Percentiles rank a stretch among this genome's conserved stretches.
phyloP scores from a whole-genome alignment of 2,888 invertebrate species.

The Agrilus biguttatus region DNA sequence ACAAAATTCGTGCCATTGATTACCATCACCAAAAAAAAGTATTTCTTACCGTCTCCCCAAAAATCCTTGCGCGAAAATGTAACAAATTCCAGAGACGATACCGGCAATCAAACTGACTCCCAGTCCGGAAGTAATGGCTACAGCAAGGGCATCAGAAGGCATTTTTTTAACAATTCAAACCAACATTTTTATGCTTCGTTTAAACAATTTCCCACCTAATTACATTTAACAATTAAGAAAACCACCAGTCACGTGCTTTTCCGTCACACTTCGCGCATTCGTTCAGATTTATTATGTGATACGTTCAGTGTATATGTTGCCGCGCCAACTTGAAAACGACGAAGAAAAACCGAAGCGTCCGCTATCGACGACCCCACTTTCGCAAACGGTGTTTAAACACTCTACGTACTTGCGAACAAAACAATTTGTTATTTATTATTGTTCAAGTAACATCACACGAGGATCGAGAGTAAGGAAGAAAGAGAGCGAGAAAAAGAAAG shows the following conservation, averaged over 20 bases:
- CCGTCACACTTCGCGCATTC: not conserved
- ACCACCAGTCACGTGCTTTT: not conserved
- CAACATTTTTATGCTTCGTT: not conserved
- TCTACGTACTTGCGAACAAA: too few relatives aligned
- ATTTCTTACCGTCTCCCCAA: constrained; percentile 38
- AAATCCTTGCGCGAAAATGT: constrained; percentile 41
- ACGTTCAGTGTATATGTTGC: too few relatives aligned
- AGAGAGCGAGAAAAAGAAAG: not conserved
- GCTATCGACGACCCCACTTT: too few relatives aligned
- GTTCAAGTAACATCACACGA: too few relatives aligned
- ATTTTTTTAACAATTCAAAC: constrained; percentile 19
- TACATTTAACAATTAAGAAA: not conserved
- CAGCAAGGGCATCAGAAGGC: constrained; percentile 39
- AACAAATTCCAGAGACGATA: constrained; percentile 53
- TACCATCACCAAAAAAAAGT: constrained; percentile 3
- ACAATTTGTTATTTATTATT: too few relatives aligned
- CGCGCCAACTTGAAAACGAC: too few relatives aligned
- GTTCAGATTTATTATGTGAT: too few relatives aligned
- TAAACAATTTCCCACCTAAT: not conserved
- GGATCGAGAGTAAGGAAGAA: not conserved
- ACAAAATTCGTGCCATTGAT: not conserved
- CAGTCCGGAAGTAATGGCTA: constrained; percentile 41
- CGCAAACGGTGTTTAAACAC: too few relatives aligned
- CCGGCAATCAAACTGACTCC: constrained; percentile 53
- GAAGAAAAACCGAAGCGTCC: too few relatives aligned